Percentiles rank a stretch among this genome's conserved stretches.
These are phyloP conservation scores for Potamarius usumacintae DNA, from an alignment of 2,113 vertebrate genomes.

Conservation along the genomic window DNA sequence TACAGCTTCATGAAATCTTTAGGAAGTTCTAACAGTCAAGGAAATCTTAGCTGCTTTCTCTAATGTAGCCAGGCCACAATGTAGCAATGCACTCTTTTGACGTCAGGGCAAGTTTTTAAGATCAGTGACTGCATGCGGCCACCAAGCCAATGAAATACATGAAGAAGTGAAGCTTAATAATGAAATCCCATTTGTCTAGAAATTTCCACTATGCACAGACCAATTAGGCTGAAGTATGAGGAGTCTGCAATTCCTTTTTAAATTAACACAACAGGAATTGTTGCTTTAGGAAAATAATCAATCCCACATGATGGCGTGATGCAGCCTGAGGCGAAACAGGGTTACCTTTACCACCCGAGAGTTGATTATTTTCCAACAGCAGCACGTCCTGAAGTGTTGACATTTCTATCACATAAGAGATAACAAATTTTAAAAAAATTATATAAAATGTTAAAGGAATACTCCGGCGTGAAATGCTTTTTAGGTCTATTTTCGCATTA, in stretches of 20 bases:
- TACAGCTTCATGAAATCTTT: background rate
- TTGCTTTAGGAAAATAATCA: background rate
- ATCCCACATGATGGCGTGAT: background rate
- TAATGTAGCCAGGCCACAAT: background rate
- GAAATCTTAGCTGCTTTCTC: background rate
- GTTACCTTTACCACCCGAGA: background rate
- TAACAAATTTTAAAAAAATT: too few species aligned
- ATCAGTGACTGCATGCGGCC: background rate
- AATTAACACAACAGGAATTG: background rate
- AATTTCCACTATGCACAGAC: background rate
- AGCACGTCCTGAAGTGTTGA: background rate
- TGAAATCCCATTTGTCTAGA: background rate
- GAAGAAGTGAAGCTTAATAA: background rate
- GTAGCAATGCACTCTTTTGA: background rate
- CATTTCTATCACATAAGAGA: too few species aligned
- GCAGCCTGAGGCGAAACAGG: background rate
- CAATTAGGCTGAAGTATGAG: background rate
- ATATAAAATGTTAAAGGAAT: background rate
- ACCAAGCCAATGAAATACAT: background rate
- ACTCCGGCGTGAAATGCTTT: too few species aligned
- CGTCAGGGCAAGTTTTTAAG: background rate
- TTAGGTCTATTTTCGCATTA: too few species aligned
- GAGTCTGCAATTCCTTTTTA: background rate
- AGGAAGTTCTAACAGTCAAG: background rate
- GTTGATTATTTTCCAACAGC: background rate